Base-by-base conservation (phyloP, 1,140 invertebrate species). In the Berghia stephanieae region DNA sequence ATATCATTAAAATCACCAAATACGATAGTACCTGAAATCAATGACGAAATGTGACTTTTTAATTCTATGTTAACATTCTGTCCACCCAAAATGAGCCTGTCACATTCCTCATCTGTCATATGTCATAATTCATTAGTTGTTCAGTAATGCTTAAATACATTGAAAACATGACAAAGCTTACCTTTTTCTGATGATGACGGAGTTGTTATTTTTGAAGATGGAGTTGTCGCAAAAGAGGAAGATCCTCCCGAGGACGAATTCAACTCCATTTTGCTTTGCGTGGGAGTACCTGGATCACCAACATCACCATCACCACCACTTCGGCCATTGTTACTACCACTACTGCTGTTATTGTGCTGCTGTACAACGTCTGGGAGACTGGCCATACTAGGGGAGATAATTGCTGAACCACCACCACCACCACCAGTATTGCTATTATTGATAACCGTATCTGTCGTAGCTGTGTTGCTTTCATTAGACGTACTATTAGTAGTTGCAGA, bases 341-440 rank as follows among this genome's bases (percentile, higher is more conserved):
- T 60, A 40, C 43, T 42, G 49, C 10, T 69, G 16, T 79, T 78
- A 18, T n/a, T 79, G 72, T 67, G 78, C 67, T 80, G 82, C 67
- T 81, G 82, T n/a, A 83, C 74, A 2, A 83, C 52, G 46, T 83
- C 82, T n/a, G 82, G 82, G 31, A 83, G 66, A 46, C 70, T 69
- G 46, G 63, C 67, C 10, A 75, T 31, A 27, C 70, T 67, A 6
- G 78, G 42, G 5, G 42, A 43, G 8, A 74, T n/a, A 75, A 31
- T 55, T 13, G 34, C 70, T 73, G 3, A 55, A 44, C 24, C 52
- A 52, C 18, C n/a, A 71, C 24, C 3, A n/a, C 36, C 63, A 3
- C 38, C 40, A 3, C 24, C 43, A 52, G 21, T 3, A 66, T 34
- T 38, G 21, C 42, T 78, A 44, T 78, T 75, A 40, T 31, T 63